Conservation (phyloP, 2,113 vertebrate species). For the Apeltes quadracus region DNA sequence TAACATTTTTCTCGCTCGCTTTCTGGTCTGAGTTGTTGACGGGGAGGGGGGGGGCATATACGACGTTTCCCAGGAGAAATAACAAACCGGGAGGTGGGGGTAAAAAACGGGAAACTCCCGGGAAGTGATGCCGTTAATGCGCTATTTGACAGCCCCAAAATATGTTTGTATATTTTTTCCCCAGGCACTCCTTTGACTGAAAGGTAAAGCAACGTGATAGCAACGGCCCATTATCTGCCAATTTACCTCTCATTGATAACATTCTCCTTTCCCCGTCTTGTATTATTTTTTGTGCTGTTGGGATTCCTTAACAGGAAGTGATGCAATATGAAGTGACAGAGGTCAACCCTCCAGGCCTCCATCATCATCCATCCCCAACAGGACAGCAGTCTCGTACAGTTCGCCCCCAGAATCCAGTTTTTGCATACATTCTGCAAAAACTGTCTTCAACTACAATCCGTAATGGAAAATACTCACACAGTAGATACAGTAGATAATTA, state of each 20-base stretch:
- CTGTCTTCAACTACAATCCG: constrained; percentile 34
- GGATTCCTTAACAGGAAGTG: constrained; percentile 50
- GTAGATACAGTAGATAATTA: constrained; percentile 55
- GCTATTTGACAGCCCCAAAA: too few species aligned
- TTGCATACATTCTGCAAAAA: constrained; percentile 2
- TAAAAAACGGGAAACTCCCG: too few species aligned
- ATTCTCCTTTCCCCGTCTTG: constrained; percentile 4
- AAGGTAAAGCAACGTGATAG: background rate
- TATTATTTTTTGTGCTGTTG: constrained; percentile 39
- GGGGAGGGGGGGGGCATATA: too few species aligned
- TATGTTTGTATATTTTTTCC: too few species aligned
- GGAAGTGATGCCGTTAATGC: too few species aligned
- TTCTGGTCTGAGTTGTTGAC: too few species aligned
- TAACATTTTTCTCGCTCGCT: too few species aligned
- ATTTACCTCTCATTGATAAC: background rate
- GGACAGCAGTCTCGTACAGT: too few species aligned
- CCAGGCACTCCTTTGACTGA: too few species aligned
- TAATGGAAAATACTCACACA: constrained; percentile 55
- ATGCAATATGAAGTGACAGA: constrained; percentile 53
- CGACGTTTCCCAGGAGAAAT: too few species aligned
- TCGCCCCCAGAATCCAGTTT: constrained; percentile 1
- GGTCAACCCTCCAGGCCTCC: background rate
- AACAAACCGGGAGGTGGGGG: too few species aligned
- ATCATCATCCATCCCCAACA: background rate
- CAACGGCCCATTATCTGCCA: background rate